Evolutionary conservation across 2,113 vertebrate species (phyloP).

Genomic region (Mirza zaza): DNA sequence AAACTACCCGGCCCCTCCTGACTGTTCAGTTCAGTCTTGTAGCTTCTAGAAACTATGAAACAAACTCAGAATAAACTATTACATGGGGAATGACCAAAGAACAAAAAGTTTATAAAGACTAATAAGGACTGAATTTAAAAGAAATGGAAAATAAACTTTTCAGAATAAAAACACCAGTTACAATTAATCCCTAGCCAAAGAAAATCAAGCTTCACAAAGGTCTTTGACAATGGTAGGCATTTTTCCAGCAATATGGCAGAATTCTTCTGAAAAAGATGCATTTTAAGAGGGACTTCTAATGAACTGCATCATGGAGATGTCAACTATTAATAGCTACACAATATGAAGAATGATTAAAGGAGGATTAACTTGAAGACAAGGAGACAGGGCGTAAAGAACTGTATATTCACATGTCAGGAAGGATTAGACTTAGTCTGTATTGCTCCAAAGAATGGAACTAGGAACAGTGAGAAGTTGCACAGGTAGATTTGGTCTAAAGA

Average conservation of each 20-base stretch:
- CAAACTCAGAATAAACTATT: slow-evolving; percentile 26
- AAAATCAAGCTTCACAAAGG: slow-evolving; percentile 44
- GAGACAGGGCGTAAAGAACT: not conserved
- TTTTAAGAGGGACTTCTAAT: slow-evolving; percentile 40
- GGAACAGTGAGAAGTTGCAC: not conserved
- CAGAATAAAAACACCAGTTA: slow-evolving; percentile 33
- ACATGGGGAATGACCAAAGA: not conserved
- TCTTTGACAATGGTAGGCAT: not conserved
- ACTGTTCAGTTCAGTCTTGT: not conserved
- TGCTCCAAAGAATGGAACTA: not conserved
- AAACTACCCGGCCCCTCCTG: not conserved
- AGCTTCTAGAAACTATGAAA: not conserved
- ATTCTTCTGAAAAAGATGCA: not conserved
- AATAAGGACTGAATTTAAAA: not conserved
- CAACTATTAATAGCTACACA: not conserved
- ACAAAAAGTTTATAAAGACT: not conserved
- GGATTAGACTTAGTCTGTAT: not conserved
- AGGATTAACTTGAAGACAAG: slow-evolving; percentile 14
- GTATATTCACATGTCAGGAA: not conserved
- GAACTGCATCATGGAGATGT: not conserved
- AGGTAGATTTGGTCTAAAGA: not conserved
- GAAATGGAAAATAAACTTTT: slow-evolving; percentile 33
- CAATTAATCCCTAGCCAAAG: slow-evolving; percentile 33
- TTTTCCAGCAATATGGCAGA: not conserved
- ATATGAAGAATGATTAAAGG: not conserved